Evolutionary conservation across 2,113 vertebrate species (phyloP), one percentile per base, ranked within the genome.

Genomic region (Chrysochloris asiatica): DNA sequence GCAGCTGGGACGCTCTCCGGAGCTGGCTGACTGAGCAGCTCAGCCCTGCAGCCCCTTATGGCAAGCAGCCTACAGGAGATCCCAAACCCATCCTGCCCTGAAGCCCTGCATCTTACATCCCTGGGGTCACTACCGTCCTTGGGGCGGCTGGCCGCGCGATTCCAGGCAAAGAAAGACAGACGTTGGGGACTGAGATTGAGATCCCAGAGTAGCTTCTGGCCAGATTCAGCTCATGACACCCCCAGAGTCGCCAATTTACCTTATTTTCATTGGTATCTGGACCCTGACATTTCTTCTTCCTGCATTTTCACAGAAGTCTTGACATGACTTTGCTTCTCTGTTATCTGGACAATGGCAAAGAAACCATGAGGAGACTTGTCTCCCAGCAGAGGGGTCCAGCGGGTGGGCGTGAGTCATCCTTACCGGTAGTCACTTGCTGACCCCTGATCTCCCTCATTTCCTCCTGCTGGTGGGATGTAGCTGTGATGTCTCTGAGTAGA

Each of bases 1-100:
- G 90, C 95, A 90, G 82, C 92, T 95, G 87, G 96, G 8, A 24
- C 24, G 24, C 96, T 94, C 96, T 94, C 84, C 65, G 88, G 95
- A 67, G 80, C 81, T 96, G 94, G 76, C 79, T 94, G 92, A 92
- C 91, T 93, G 96, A 96, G 96, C 96, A 92, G 86, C n/a, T 90
- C 95, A 95, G 95, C 96, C 95, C 30, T 38, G 52, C 52, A 54
- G 9, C 4, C 10, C 52, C 52, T n/a, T 4, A 8, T 21, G 19
- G 52, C 13, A 17, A 21, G 4, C 52, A 8, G 16, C 52, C 10
- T n/a, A n/a, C n/a, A 54, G 48, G 48, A 16, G 48, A 50, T 10
- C 16, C 48, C 48, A 50, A 50, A 50, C 16, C 8, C 48, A 16
- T 50, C 48, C 48, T 50, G 16, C 48, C 16, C 9, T 10, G 48